Evolutionary conservation across 2,113 vertebrate species (phyloP).

Genomic region (Antechinus stuartii): DNA sequence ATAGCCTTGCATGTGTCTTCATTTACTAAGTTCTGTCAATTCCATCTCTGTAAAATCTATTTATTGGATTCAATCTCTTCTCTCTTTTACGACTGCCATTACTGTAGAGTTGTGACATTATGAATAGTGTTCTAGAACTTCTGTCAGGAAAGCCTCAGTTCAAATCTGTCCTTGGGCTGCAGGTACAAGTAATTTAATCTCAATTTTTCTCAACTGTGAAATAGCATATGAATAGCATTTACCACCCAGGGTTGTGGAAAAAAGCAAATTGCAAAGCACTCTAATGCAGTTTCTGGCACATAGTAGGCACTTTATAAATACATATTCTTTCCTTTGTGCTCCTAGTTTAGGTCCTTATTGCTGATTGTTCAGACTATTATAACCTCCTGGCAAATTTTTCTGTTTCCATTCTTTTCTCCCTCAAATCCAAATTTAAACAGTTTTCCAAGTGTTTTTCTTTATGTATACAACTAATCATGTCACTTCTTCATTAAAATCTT

Average conservation of each 20-base stretch:
- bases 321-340: not conserved
- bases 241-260: not conserved
- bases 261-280: not conserved
- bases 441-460: not conserved
- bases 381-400: not conserved
- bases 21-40: not conserved
- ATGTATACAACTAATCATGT: not conserved
- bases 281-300: not conserved
- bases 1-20: not conserved
- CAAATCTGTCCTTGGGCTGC: not conserved
- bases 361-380: not conserved
- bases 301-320: no score
- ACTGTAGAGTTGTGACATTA: not conserved
- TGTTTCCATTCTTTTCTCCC: not conserved
- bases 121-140: not conserved
- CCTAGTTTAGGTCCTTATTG: not conserved
- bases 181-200: not conserved
- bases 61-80: not conserved
- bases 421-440: not conserved
- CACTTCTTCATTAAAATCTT: not conserved
- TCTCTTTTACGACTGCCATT: not conserved
- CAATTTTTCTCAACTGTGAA: not conserved
- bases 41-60: not conserved
- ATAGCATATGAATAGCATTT: not conserved
- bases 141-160: not conserved